These are phyloP conservation scores for Phaedon cochleariae DNA, from an alignment of 2,888 invertebrate genomes.

Conservation along the genomic window DNA sequence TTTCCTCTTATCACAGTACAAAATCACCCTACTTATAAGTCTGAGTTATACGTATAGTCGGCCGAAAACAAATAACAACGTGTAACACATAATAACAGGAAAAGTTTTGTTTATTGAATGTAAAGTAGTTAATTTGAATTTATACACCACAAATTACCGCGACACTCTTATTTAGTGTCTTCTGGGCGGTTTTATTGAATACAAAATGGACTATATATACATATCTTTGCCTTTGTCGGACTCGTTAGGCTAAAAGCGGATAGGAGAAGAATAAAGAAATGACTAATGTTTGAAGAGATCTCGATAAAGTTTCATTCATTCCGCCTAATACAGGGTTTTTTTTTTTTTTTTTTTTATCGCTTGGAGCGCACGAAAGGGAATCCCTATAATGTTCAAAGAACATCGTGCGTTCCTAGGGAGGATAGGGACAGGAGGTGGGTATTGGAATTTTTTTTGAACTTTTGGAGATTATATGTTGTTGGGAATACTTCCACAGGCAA, in stretches of 20 bases:
- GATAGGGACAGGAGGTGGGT: no score
- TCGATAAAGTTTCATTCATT: no score
- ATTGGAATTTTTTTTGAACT: no score
- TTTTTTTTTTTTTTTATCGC: no score
- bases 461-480: no score
- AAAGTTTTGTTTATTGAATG: conserved; percentile 10
- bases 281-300: neutral
- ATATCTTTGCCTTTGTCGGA: conserved; percentile 18
- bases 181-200: conserved; percentile 16
- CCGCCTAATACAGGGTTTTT: no score
- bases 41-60: neutral
- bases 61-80: neutral
- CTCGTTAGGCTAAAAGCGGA: neutral
- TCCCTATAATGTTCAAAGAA: no score
- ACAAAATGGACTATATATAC: conserved; percentile 13
- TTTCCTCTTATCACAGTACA: no score
- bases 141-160: conserved; percentile 18
- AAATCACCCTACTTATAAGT: neutral
- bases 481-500: no score
- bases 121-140: conserved; percentile 16
- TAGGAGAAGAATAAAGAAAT: neutral
- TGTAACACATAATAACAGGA: conserved; percentile 2
- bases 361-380: no score
- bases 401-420: no score
- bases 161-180: conserved; percentile 9